Evolutionary conservation across 2,113 vertebrate genomes (phyloP).

Genomic region (Lepus europaeus): DNA sequence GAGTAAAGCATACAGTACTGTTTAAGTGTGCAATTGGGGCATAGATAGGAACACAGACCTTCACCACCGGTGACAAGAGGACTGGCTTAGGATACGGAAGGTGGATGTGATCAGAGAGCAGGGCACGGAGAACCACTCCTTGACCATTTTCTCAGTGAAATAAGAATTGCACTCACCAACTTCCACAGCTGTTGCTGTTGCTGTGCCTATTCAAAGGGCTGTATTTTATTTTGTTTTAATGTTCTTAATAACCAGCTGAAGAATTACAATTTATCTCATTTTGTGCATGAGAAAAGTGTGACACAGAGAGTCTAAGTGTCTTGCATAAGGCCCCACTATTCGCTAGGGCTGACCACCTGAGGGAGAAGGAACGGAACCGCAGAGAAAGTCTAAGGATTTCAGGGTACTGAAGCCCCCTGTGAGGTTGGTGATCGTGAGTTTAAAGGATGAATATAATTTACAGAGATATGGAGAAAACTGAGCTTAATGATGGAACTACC

Average conservation of each 20-base stretch:
- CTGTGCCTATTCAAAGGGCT: neutral
- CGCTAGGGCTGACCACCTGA: neutral
- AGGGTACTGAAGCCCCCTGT: neutral
- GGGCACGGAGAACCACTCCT: neutral
- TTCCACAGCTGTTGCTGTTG: no score
- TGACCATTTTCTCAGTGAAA: neutral
- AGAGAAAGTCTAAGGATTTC: neutral
- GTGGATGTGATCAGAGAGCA: no score
- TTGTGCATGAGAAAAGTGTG: neutral
- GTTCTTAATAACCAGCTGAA: neutral
- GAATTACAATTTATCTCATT: neutral
- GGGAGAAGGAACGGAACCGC: rapidly evolving
- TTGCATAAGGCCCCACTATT: neutral
- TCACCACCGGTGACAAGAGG: neutral
- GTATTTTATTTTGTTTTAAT: neutral
- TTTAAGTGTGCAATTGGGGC: neutral
- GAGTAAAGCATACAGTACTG: neutral
- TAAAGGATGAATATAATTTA: neutral
- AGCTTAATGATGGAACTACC: neutral
- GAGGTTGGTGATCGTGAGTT: neutral
- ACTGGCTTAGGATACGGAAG: no score
- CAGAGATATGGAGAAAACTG: neutral
- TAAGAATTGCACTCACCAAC: neutral
- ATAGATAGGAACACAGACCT: neutral
- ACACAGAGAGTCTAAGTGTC: neutral